phyloP scores from a whole-genome alignment of 2,797 vertebrate genomes.

The Hephaestus fuliginosus region DNA sequence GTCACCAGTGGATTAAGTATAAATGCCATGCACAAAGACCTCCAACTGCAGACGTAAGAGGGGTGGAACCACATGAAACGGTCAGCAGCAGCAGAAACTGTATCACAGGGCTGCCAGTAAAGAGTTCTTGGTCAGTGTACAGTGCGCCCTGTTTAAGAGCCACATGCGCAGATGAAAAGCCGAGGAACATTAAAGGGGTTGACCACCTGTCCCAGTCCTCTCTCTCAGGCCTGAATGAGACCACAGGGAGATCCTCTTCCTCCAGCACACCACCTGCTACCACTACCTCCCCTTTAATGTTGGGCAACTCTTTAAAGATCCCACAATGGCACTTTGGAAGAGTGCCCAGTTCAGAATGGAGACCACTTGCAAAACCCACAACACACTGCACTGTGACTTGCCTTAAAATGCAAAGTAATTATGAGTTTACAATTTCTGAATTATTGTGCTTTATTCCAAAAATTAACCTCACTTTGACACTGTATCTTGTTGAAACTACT shows the following conservation, averaged over 20 bases:
- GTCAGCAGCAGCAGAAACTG: conserved; percentile 61
- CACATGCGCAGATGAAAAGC: conserved; percentile 81
- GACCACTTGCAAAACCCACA: conserved; percentile 46
- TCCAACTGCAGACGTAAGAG: conserved; percentile 32
- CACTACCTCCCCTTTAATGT: conserved; percentile 74
- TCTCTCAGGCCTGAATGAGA: conserved; percentile 78
- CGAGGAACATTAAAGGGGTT: conserved; percentile 79
- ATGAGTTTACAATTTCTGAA: conserved; percentile 23
- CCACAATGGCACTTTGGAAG: conserved; percentile 73
- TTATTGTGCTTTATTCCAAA: conserved; percentile 26
- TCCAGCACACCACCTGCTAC: conserved; percentile 80
- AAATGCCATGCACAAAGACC: conserved; percentile 47
- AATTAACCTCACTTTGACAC: conserved; percentile 32
- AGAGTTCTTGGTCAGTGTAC: conserved; percentile 65
- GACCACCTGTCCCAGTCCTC: conserved; percentile 83
- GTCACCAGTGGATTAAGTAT: conserved; percentile 65
- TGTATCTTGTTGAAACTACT: conserved; percentile 12
- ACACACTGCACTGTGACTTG: conserved; percentile 49
- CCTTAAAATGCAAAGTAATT: conserved; percentile 48
- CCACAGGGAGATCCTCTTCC: conserved; percentile 82
- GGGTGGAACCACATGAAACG: conserved; percentile 74
- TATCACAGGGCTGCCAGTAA: conserved; percentile 71
- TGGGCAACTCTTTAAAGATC: conserved; percentile 72
- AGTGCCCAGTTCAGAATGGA: conserved; percentile 65
- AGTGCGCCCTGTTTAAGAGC: conserved; percentile 68